phyloP scores from a whole-genome alignment of 1,140 invertebrate genomes.

The Metopolophium dirhodum region DNA sequence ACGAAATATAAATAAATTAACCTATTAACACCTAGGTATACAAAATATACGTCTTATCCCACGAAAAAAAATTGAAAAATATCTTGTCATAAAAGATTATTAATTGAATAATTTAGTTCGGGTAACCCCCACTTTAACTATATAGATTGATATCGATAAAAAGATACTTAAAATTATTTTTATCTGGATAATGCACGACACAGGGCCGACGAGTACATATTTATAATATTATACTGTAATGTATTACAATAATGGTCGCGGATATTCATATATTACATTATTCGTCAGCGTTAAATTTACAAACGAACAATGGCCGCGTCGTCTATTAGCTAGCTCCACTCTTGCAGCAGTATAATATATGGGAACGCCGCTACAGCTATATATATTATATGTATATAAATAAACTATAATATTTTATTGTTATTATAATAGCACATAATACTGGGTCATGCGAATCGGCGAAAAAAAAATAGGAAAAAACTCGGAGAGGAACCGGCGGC shows the following conservation, averaged over 20 bases:
- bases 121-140: no score
- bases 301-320: background rate
- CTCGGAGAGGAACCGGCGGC: background rate
- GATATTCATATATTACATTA: background rate
- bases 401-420: conserved; percentile 8
- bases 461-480: background rate
- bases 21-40: no score
- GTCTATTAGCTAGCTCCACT: background rate
- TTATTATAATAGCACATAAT: background rate
- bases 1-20: no score
- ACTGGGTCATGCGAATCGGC: background rate
- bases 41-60: no score
- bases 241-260: background rate
- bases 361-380: background rate
- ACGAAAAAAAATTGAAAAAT: no score
- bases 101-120: no score
- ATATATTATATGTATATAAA: background rate
- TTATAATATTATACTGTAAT: background rate
- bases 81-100: no score
- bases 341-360: background rate
- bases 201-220: background rate
- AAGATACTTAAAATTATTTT: no score
- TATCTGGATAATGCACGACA: no score
- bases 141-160: no score
- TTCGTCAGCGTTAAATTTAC: conserved; percentile 14